Percentiles rank a stretch among this genome's conserved stretches.
These are phyloP conservation scores for Euplexia lucipara DNA, from an alignment of 2,888 invertebrate species.

Conservation along the genomic window DNA sequence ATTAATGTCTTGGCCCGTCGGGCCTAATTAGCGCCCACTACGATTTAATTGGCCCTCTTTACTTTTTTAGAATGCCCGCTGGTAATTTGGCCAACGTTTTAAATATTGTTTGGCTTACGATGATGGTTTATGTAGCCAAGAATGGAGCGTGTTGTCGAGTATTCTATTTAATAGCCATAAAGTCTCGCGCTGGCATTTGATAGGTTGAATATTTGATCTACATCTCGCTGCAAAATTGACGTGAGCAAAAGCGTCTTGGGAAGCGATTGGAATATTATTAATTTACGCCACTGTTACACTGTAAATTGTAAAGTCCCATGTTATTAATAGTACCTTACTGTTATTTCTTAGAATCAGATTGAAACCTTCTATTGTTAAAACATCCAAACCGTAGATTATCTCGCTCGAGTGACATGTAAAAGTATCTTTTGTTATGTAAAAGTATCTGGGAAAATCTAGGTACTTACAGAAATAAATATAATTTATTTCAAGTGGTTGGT, in stretches of 20 bases:
- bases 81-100: conserved; percentile 48
- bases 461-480: no score
- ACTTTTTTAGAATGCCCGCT: conserved; percentile 53
- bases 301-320: neutral
- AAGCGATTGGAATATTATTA: conserved; percentile 8
- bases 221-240: conserved; percentile 5
- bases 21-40: conserved; percentile 65
- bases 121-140: conserved; percentile 46
- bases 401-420: no score
- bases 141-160: conserved; percentile 35
- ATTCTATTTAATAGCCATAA: conserved; percentile 14
- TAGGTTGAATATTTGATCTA: neutral
- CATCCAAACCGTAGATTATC: no score
- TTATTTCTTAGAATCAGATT: neutral
- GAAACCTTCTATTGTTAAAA: neutral
- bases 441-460: no score
- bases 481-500: no score
- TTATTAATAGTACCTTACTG: neutral
- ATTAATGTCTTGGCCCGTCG: conserved; percentile 62
- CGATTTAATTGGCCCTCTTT: conserved; percentile 62
- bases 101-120: conserved; percentile 57
- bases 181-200: neutral
- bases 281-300: neutral
- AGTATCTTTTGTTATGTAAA: no score
- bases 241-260: neutral